A percentile compares a stretch with the other conserved stretches of the same genome.
Evolutionary conservation across 2,113 vertebrate species (phyloP).

Genomic region (Dermatemys mawii): DNA sequence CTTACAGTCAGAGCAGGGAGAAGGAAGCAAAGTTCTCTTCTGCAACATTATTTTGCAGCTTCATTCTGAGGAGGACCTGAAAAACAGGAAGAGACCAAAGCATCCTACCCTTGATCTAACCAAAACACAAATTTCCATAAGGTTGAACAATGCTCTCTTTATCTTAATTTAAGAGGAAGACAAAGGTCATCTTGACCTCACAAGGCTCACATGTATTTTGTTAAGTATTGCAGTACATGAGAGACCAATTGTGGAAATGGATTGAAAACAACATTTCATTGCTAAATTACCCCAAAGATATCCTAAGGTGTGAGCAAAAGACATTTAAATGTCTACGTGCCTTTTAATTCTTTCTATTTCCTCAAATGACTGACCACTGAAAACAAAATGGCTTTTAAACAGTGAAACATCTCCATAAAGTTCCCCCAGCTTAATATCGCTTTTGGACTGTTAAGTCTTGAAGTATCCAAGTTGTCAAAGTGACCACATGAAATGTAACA

Average conservation of each 20-base stretch:
- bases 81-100: neutral
- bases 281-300: neutral
- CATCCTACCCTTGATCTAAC: neutral
- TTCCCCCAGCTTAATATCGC: neutral
- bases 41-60: neutral
- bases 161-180: neutral
- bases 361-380: constrained; percentile 38
- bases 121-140: neutral
- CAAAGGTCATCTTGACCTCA: neutral
- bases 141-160: neutral
- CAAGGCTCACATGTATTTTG: neutral
- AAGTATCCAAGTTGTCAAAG: neutral
- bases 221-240: neutral
- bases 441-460: neutral
- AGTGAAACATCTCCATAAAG: neutral
- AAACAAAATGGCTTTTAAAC: constrained; percentile 9
- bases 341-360: constrained; percentile 59
- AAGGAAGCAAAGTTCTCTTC: neutral
- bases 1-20: neutral
- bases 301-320: neutral
- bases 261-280: constrained; percentile 6
- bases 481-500: neutral
- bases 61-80: neutral
- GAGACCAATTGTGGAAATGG: neutral
- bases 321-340: constrained; percentile 52